These are phyloP conservation scores for Chunga burmeisteri DNA, from an alignment of 2,113 vertebrate genomes.

Conservation along the genomic window DNA sequence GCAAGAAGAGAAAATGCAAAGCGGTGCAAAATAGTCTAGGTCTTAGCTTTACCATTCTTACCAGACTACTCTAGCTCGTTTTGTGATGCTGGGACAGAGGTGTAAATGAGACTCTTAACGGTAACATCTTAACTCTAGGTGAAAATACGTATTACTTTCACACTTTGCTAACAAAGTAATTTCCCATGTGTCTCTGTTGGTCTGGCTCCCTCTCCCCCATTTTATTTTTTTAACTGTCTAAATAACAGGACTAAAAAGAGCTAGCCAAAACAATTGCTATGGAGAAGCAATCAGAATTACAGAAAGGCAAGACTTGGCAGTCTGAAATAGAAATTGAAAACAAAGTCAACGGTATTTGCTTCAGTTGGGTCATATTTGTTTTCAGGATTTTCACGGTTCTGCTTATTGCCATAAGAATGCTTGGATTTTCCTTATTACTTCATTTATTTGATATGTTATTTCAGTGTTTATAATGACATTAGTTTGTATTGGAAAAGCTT, in stretches of 20 bases:
- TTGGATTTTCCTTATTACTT: background rate
- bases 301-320: conserved; percentile 33
- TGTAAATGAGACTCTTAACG: background rate
- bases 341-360: conserved; percentile 23
- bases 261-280: conserved; percentile 39
- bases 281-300: conserved; percentile 50
- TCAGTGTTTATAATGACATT: background rate
- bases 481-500: background rate
- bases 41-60: background rate
- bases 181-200: background rate
- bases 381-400: conserved; percentile 14
- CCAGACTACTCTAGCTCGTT: background rate
- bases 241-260: background rate
- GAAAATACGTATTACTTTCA: background rate
- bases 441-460: background rate
- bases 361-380: conserved; percentile 39
- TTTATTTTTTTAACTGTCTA: background rate
- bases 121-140: too few species aligned
- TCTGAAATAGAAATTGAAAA: background rate
- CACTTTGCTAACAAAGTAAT: background rate
- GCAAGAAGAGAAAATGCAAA: background rate
- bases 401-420: background rate
- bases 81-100: background rate
- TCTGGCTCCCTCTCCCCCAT: background rate
- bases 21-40: background rate